A percentile compares a stretch with the other conserved stretches of the same genome.
Evolutionary conservation across 1,140 invertebrate species (phyloP).

Genomic region (Drosophila willistoni): DNA sequence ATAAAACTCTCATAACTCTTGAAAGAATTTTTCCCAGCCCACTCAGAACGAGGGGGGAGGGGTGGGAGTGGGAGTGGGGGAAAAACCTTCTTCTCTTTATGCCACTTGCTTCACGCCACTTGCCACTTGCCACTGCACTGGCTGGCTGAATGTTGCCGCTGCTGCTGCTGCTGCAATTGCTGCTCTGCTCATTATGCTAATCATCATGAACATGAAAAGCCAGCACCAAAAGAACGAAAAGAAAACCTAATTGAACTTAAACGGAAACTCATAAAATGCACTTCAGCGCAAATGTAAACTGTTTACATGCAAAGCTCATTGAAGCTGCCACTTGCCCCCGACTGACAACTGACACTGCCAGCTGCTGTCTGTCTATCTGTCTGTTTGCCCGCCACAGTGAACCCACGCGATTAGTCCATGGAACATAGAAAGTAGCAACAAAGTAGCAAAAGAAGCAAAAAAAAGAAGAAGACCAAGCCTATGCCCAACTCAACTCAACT

Average conservation of each 20-base stretch:
- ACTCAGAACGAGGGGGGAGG: background rate
- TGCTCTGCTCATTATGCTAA: constrained; percentile 65
- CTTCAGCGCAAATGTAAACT: constrained; percentile 34
- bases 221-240: constrained; percentile 28
- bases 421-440: constrained; percentile 8
- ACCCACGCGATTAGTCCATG: constrained; percentile 73
- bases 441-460: constrained; percentile 4
- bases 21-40: constrained; percentile 9
- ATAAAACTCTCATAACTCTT: background rate
- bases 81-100: background rate
- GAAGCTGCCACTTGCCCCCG: constrained; percentile 57
- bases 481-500: constrained; percentile 62
- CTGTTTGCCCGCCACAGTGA: constrained; percentile 4
- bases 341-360: constrained; percentile 39
- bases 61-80: too few relatives aligned
- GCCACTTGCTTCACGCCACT: constrained; percentile 7
- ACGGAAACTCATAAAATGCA: constrained; percentile 75
- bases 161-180: background rate
- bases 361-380: background rate
- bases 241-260: constrained; percentile 71
- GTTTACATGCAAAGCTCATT: constrained; percentile 65
- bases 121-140: background rate
- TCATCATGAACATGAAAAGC: constrained; percentile 33
- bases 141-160: background rate
- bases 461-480: constrained; percentile 25